Evolutionary conservation across 2,888 invertebrate species (phyloP).

Genomic region (Protodeltote pygarga): DNA sequence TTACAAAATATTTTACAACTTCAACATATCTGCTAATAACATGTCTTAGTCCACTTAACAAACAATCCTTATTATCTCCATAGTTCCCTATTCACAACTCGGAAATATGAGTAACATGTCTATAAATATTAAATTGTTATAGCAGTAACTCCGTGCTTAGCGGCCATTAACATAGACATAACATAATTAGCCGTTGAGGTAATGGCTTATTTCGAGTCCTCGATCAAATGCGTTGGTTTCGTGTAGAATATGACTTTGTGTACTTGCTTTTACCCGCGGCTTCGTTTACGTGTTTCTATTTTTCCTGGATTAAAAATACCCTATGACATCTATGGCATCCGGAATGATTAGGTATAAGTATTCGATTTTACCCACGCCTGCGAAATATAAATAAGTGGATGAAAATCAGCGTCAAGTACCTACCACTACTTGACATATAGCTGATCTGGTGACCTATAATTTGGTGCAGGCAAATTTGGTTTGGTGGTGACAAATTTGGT

Average conservation of each 20-base stretch:
- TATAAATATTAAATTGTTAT: conserved; percentile 48
- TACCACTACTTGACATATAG: no score
- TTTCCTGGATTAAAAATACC: no score
- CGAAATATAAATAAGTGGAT: no score
- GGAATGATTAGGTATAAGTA: no score
- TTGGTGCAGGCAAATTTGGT: no score
- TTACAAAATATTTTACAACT: not conserved
- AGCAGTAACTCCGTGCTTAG: conserved; percentile 35
- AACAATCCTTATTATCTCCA: conserved; percentile 24
- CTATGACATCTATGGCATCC: no score
- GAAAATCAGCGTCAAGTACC: no score
- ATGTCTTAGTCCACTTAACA: conserved; percentile 1
- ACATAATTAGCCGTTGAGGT: conserved; percentile 41
- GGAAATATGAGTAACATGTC: conserved; percentile 35
- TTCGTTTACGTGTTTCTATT: conserved; percentile 17
- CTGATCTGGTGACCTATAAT: no score
- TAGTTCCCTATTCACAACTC: conserved; percentile 31
- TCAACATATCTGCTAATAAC: conserved; percentile 1
- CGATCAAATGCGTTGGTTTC: conserved; percentile 52
- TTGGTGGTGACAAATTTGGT: no score
- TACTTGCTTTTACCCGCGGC: conserved; percentile 44
- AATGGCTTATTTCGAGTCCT: conserved; percentile 54
- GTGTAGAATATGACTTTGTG: conserved; percentile 51
- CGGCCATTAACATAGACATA: conserved; percentile 41
- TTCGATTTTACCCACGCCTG: no score